These are phyloP conservation scores for Kryptopterus vitreolus DNA, from an alignment of 2,797 vertebrate genomes.

Conservation along the genomic window DNA sequence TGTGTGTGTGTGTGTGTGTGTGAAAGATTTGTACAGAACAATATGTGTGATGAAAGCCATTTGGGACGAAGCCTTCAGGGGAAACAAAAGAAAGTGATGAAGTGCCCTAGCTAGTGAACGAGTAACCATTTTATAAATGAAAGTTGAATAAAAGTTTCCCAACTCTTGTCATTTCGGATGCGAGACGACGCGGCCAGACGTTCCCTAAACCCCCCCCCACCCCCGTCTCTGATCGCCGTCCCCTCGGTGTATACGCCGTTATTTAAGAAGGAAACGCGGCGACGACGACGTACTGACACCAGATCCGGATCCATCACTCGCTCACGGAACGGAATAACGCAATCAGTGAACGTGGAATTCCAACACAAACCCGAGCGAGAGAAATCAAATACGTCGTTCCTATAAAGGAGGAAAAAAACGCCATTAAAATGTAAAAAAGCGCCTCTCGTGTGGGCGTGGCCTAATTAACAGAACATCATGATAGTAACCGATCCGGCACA, in stretches of 20 bases:
- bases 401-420: too few relatives aligned
- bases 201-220: not conserved
- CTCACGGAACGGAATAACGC: constrained; percentile 22
- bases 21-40: not conserved
- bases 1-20: not conserved
- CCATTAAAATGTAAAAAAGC: too few relatives aligned
- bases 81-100: not conserved
- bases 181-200: not conserved
- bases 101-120: not conserved
- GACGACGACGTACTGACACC: constrained; percentile 17
- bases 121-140: not conserved
- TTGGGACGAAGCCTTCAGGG: not conserved
- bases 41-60: not conserved
- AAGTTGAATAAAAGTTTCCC: not conserved
- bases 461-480: too few relatives aligned
- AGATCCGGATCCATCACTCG: constrained; percentile 28
- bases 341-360: not conserved
- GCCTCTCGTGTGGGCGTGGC: too few relatives aligned
- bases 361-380: not conserved
- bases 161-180: not conserved
- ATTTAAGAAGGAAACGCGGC: constrained; percentile 10
- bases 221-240: not conserved
- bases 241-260: not conserved
- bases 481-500: too few relatives aligned
- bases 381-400: not conserved